phyloP scores from a whole-genome alignment of 2,888 invertebrate species.

The Phymatocera aterrima region DNA sequence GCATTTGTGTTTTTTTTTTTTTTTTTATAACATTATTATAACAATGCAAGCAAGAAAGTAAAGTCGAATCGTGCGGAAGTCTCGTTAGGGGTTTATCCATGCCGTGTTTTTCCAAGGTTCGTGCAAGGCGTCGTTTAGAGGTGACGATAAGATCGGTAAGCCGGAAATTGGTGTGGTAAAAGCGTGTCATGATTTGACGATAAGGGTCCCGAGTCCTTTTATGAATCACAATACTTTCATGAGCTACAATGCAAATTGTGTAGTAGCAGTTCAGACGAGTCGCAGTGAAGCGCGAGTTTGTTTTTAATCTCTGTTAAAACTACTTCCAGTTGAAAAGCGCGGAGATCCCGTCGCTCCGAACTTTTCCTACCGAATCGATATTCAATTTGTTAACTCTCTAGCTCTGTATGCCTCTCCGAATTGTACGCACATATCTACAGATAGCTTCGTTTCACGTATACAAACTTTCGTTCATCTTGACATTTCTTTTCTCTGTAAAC shows the following conservation, averaged over 20 bases:
- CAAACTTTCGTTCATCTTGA: not conserved
- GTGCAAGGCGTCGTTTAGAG: constrained; percentile 30
- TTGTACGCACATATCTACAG: not conserved
- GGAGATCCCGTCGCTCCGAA: not conserved
- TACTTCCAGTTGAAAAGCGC: not conserved
- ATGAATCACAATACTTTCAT: not conserved
- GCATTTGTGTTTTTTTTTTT: not conserved
- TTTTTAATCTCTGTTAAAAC: not conserved
- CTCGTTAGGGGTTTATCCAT: constrained; percentile 26
- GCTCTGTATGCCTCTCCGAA: not conserved
- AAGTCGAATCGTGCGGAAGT: constrained; percentile 16
- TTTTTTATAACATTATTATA: too few species aligned
- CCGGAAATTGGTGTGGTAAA: constrained; percentile 32
- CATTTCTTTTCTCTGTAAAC: not conserved
- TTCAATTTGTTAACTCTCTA: constrained; percentile 33
- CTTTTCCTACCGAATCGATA: constrained; percentile 16
- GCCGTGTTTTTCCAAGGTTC: constrained; percentile 27
- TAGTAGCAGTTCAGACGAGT: not conserved
- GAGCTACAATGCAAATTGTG: not conserved
- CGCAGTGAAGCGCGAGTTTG: not conserved
- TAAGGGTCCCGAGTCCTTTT: not conserved
- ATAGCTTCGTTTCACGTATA: not conserved
- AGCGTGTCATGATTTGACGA: constrained; percentile 33
- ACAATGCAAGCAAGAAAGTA: constrained; percentile 2
- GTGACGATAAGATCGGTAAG: constrained; percentile 27